Evolutionary conservation across 2,888 invertebrate species (phyloP), one percentile per base, ranked within the genome.

Genomic region (Rhaphigaster nebulosa): DNA sequence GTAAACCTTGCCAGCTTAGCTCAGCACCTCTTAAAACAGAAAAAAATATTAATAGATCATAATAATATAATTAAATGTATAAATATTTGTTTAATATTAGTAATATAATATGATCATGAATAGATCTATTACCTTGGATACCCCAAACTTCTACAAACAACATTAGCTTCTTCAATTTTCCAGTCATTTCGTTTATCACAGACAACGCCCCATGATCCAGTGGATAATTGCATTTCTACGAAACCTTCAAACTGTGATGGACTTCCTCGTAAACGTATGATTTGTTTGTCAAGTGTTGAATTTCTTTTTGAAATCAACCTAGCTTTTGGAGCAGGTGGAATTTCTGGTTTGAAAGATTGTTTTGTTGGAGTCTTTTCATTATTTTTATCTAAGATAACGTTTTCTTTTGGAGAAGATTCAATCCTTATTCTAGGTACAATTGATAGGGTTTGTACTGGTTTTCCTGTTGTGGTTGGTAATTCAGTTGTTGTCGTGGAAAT

Each of bases 71-170:
- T n/a, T n/a, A n/a, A n/a, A n/a, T n/a, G n/a, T 70, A 38, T 23
- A n/a, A 80, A 18, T 80, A 3, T 15, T 84, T 84, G 0, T 84
- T 84, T 50, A 84, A n/a, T 84, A 41, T 6, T 41, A 80, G 23
- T 84, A 13, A 20, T 84, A 84, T n/a, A 84, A 84, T 45, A 41
- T 18, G 23, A 80, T 15, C 1, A 84, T 29, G 45, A 45, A 50
- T 87, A 45, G n/a, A 26, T 91, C 10, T 91, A 91, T 90, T 93
- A 94, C 95, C 94, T 94, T 60, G 92, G 91, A 92, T 94, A 95
- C 76, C 95, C 94, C 1, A 95, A 93, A 92, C 95, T 94, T 91
- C 93, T 93, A 93, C 95, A 95, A 23, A 95, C 94, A 34, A 95
- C 93, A 90, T 94, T 93, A 26, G 95, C 95, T 93, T 95, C 95